Percentiles rank a stretch among this genome's conserved stretches.
Conservation (phyloP, 2,797 vertebrate species). For the Channallabes apus region DNA sequence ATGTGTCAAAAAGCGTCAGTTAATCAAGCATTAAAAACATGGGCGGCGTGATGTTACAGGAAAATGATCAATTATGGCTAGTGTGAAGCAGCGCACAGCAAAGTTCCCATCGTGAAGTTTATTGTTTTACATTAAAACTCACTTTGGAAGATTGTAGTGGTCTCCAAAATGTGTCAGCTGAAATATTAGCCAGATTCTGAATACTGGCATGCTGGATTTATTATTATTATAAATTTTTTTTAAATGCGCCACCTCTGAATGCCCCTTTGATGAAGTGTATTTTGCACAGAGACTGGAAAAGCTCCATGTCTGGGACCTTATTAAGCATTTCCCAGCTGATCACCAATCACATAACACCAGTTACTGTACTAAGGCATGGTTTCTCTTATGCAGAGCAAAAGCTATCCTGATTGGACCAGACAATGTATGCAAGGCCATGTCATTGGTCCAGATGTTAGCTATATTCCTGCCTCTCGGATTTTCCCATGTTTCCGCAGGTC, state of each 20-base stretch:
- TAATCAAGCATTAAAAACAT: not conserved
- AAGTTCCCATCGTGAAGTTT: not conserved
- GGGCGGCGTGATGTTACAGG: not conserved
- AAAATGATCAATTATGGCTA: not conserved
- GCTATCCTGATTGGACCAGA: slow-evolving; percentile 75
- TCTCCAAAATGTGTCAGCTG: too few relatives aligned
- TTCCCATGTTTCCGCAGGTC: slow-evolving; percentile 70
- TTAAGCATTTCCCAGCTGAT: too few relatives aligned
- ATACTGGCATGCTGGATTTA: too few relatives aligned
- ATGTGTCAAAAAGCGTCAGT: not conserved
- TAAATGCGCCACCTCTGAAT: too few relatives aligned
- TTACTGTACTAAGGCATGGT: slow-evolving; percentile 40
- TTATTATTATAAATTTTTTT: too few relatives aligned
- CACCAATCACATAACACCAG: slow-evolving; percentile 38
- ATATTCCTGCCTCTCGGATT: slow-evolving; percentile 67
- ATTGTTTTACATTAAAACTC: not conserved
- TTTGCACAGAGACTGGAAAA: too few relatives aligned
- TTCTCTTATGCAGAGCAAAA: slow-evolving; percentile 59
- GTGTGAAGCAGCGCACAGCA: not conserved
- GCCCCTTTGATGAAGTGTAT: too few relatives aligned
- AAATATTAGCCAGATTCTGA: too few relatives aligned
- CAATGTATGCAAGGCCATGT: slow-evolving; percentile 63
- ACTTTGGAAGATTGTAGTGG: too few relatives aligned
- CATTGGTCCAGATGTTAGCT: slow-evolving; percentile 75
- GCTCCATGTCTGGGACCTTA: too few relatives aligned